A percentile compares a stretch with the other conserved stretches of the same genome.
Conservation (phyloP, 2,888 invertebrate genomes). For the Cataglyphis albicans region DNA sequence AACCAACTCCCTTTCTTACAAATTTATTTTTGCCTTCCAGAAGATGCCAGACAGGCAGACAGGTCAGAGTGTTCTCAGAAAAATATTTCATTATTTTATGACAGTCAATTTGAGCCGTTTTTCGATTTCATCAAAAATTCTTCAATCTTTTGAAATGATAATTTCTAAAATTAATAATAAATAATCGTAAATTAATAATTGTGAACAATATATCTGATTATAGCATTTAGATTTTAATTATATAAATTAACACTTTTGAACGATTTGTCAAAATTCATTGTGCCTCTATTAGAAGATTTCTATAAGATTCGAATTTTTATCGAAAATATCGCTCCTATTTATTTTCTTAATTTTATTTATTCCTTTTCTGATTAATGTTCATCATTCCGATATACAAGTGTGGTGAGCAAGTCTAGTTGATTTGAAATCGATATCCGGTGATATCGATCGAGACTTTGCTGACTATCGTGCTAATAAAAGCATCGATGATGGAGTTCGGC, state of each 20-base stretch:
- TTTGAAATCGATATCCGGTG: constrained; percentile 83
- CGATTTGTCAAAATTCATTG: not conserved
- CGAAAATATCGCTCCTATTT: not conserved
- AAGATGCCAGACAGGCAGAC: constrained; percentile 10
- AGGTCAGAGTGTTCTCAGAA: constrained; percentile 36
- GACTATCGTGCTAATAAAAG: constrained; percentile 70
- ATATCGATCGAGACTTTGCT: constrained; percentile 66
- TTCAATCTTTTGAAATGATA: not conserved
- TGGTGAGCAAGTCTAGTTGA: constrained; percentile 78
- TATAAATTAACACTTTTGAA: not conserved
- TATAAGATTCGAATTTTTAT: not conserved
- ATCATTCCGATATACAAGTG: constrained; percentile 40
- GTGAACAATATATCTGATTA: not conserved
- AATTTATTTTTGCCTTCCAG: constrained; percentile 7
- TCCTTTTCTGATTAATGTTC: constrained; percentile 51
- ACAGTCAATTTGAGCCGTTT: constrained; percentile 58
- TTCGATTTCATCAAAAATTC: constrained; percentile 3
- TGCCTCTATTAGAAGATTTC: not conserved
- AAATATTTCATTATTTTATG: constrained; percentile 61
- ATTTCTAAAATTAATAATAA: not conserved
- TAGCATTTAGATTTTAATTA: not conserved
- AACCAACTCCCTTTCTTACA: constrained; percentile 25
- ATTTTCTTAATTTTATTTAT: constrained; percentile 40
- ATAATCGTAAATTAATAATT: not conserved
- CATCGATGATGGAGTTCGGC: constrained; percentile 67